These are phyloP conservation scores for Bemisia tabaci DNA, from an alignment of 1,140 invertebrate species.

Conservation along the genomic window DNA sequence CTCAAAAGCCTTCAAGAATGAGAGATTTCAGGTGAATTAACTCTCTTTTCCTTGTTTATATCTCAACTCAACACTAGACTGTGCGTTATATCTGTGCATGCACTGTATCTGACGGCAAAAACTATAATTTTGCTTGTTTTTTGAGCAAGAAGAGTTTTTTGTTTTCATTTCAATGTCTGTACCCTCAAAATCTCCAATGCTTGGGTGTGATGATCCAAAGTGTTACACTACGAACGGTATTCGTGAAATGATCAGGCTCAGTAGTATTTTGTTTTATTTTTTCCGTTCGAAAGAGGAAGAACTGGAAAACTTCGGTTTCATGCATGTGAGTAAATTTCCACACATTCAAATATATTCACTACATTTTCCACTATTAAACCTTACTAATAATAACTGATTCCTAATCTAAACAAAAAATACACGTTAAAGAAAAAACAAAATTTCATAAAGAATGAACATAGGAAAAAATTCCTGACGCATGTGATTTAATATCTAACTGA, in stretches of 20 bases:
- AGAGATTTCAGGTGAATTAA: background rate
- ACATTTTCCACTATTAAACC: too few species aligned
- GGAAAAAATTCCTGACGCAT: too few species aligned
- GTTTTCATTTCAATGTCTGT: background rate
- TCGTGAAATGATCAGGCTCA: background rate
- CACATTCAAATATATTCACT: too few species aligned
- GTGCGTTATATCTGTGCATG: too few species aligned
- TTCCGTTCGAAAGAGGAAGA: background rate
- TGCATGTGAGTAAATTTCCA: background rate
- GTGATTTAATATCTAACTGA: too few species aligned
- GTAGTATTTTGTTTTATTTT: background rate
- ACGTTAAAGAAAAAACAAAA: too few species aligned
- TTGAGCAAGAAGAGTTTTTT: background rate
- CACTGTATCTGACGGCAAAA: constrained; percentile 23
- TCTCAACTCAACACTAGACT: too few species aligned
- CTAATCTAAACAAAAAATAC: too few species aligned
- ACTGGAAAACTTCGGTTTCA: background rate
- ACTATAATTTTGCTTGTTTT: too few species aligned
- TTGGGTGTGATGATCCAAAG: background rate
- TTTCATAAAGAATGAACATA: too few species aligned
- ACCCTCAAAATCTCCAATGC: background rate
- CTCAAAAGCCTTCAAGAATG: background rate
- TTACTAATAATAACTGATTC: too few species aligned
- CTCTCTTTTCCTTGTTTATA: background rate
- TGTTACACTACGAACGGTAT: background rate